Evolutionary conservation across 2,888 invertebrate genomes (phyloP).

Genomic region (Hyppa rectilinea): DNA sequence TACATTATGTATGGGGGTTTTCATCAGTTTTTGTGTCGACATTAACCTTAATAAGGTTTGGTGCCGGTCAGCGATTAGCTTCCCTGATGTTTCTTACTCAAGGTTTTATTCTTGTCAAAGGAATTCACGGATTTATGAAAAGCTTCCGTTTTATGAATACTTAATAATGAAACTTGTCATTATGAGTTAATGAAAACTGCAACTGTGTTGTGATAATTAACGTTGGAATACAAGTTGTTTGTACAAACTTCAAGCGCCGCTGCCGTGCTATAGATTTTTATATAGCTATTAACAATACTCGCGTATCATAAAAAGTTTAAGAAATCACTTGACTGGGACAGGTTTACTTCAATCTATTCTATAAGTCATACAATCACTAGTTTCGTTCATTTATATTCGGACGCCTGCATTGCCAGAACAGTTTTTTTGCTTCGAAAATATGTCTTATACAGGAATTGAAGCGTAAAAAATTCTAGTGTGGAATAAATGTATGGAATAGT

Average conservation of each 20-base stretch:
- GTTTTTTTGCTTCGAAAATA: constrained; percentile 51
- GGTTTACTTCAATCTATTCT: constrained; percentile 22
- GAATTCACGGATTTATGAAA: neutral
- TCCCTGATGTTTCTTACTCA: constrained; percentile 22
- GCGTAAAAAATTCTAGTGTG: constrained; percentile 30
- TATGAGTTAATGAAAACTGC: neutral
- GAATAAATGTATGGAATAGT: constrained; percentile 1
- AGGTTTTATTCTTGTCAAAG: constrained; percentile 4
- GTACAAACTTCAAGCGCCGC: neutral
- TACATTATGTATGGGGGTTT: constrained; percentile 54
- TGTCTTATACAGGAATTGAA: constrained; percentile 43
- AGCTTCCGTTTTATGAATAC: constrained; percentile 18
- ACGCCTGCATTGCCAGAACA: constrained; percentile 46
- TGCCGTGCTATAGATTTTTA: constrained; percentile 11
- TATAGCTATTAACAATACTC: constrained; percentile 12
- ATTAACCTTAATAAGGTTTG: constrained; percentile 42
- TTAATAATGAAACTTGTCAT: neutral
- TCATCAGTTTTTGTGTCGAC: constrained; percentile 46
- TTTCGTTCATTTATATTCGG: constrained; percentile 49
- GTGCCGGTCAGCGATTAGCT: constrained; percentile 29
- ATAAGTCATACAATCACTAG: constrained; percentile 40
- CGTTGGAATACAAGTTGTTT: neutral
- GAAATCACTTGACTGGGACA: constrained; percentile 33
- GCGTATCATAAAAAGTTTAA: constrained; percentile 24
- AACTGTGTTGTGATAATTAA: neutral